phyloP scores from a whole-genome alignment of 2,888 invertebrate species.

The Folsomia candida region DNA sequence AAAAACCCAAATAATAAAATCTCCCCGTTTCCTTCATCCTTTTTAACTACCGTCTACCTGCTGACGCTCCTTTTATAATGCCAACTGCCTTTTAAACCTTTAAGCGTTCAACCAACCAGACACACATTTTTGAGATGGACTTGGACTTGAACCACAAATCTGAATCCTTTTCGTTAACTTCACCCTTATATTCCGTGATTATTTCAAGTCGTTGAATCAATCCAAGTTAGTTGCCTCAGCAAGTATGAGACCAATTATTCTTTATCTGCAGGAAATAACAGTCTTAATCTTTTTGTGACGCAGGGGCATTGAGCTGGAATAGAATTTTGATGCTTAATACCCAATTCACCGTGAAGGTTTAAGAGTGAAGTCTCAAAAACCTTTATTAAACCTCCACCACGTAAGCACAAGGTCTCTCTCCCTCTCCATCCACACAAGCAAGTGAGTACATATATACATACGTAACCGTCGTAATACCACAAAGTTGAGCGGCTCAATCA shows the following conservation, averaged over 20 bases:
- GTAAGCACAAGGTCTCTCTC: no score
- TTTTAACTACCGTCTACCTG: not conserved
- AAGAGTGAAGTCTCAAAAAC: no score
- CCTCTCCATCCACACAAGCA: no score
- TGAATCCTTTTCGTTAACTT: not conserved
- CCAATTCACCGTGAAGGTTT: not conserved
- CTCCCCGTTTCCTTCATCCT: not conserved
- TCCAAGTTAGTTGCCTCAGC: not conserved
- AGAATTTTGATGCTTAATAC: not conserved
- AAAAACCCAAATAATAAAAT: not conserved
- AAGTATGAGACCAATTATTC: not conserved
- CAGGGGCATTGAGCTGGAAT: conserved; percentile 2
- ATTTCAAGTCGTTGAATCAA: not conserved
- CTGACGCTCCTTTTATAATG: not conserved
- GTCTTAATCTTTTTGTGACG: not conserved
- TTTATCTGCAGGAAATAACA: not conserved
- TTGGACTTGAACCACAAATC: not conserved
- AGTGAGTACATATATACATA: no score
- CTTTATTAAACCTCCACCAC: no score
- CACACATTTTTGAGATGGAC: not conserved
- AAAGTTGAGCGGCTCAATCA: not conserved
- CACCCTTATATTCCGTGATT: conserved; percentile 2
- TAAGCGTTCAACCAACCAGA: not conserved
- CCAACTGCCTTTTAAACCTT: not conserved
- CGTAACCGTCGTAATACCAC: no score